Evolutionary conservation across 2,888 invertebrate species (phyloP).

Genomic region (Drosophila kuntzei): DNA sequence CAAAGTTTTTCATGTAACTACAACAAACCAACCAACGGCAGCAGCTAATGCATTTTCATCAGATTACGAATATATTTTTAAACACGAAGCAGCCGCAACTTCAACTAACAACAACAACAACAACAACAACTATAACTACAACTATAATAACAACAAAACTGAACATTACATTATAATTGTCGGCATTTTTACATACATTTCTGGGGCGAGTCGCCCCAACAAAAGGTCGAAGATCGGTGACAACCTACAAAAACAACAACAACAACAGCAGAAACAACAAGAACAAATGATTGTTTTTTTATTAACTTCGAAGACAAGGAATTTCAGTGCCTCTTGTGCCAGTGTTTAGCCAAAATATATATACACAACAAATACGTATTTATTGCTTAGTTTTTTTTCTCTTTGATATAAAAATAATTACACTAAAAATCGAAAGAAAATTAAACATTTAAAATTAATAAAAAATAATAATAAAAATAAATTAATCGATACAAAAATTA

Average conservation of each 20-base stretch:
- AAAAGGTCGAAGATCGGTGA: conserved; percentile 43
- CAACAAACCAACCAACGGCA: conserved; percentile 59
- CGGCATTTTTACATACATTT: conserved; percentile 73
- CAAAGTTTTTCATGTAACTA: conserved; percentile 47
- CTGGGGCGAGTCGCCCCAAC: conserved; percentile 43
- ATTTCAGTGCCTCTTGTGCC: conserved; percentile 83
- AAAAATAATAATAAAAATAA: conserved; percentile 11
- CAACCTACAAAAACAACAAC: conserved; percentile 30
- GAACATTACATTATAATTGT: conserved; percentile 65
- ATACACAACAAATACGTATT: conserved; percentile 81
- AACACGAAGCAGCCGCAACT: conserved; percentile 52
- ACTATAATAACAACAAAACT: conserved; percentile 35
- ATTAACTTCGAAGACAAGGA: conserved; percentile 82
- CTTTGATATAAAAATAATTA: conserved; percentile 70
- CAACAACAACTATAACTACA: conserved; percentile 34
- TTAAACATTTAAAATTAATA: conserved; percentile 27
- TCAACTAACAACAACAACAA: conserved; percentile 48
- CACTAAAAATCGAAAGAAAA: conserved; percentile 52
- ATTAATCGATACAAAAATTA: conserved; percentile 22
- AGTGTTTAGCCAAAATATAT: conserved; percentile 82
- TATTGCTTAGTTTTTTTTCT: conserved; percentile 81
- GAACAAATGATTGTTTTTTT: conserved; percentile 62
- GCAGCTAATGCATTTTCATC: conserved; percentile 79
- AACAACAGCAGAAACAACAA: conserved; percentile 32
- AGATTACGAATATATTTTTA: conserved; percentile 57